These are phyloP conservation scores for Sebastes cheni DNA, from an alignment of 2,797 vertebrate species.

Conservation along the genomic window DNA sequence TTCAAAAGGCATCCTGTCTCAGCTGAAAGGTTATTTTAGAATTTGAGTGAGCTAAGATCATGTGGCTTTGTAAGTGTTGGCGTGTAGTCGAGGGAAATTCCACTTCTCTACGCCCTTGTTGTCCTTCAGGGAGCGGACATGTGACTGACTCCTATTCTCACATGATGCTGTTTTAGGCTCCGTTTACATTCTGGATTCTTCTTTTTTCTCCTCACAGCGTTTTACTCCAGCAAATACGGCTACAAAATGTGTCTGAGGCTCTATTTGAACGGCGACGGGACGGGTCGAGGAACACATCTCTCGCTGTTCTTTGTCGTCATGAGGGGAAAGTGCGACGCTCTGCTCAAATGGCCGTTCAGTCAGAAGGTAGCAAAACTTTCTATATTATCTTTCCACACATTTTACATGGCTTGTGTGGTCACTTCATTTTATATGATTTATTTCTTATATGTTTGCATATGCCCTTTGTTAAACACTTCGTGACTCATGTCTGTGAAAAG, in stretches of 20 bases:
- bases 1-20: neutral
- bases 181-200: neutral
- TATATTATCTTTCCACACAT: neutral
- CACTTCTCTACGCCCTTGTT: conserved; percentile 30
- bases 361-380: conserved; percentile 87
- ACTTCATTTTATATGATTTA: too few relatives aligned
- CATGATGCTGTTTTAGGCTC: neutral
- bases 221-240: conserved; percentile 97
- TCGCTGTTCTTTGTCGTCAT: conserved; percentile 98
- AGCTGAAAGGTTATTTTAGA: neutral
- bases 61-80: conserved; percentile 11
- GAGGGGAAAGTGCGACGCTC: conserved; percentile 91
- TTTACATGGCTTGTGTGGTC: neutral
- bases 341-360: conserved; percentile 97
- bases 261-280: conserved; percentile 96
- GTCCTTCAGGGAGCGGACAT: conserved; percentile 11
- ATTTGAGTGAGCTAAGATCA: neutral
- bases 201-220: conserved; percentile 78
- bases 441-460: too few relatives aligned
- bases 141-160: conserved; percentile 2
- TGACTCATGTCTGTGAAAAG: too few relatives aligned
- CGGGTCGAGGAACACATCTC: conserved; percentile 90
- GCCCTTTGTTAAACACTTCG: too few relatives aligned
- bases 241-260: conserved; percentile 98
- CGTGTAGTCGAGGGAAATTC: conserved; percentile 27